Base-by-base conservation (phyloP, 1,140 invertebrate genomes). In the Vanessa atalanta region DNA sequence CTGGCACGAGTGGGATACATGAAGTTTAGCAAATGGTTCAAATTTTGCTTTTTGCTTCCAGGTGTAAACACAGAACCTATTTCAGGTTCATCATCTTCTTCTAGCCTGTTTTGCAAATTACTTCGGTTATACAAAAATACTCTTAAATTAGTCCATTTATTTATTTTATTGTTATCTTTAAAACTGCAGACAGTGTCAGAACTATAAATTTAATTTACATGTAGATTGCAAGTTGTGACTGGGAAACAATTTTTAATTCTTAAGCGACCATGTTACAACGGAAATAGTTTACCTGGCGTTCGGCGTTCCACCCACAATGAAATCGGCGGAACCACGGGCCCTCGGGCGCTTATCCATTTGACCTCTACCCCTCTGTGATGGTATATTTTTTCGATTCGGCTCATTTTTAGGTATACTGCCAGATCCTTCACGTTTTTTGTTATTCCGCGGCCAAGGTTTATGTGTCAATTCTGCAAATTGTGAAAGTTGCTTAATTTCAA, bases 21-120 rank as follows among this genome's bases (percentile, higher is more conserved):
- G 94, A 98, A 96, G 93, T 98, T 98, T 78, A 98, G 94, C 95
- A 98, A 95, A 95, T 98, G 97, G 93, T 97, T 98, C 91, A 97
- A 94, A 93, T 97, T 98, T 93, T 96, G 96, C 94, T 98, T 98
- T 93, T 98, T 98, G 88, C 96, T 97, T 93, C 96, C 96, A 92
- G 94, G 95, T 84, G 94, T 91, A 94, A 96, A 95, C 80, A 97
- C 95, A 90, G 96, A 97, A 93, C 96, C 97, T 88, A 95, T 93
- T 94, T 98, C 97, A 92, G 95, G 94, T 80, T 95, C 95, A 78
- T 94, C 88, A 67, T 90, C 84, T 60, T 86, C 84, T 77, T 85
- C 89, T 93, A 93, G 23, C 91, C 91, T 92, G 76, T 48, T 73
- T 75, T 79, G 20, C 64, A 5, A 48, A 55, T 72, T 55, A 57